Evolutionary conservation across 1,140 invertebrate genomes (phyloP).

Genomic region (Drosophila orena): DNA sequence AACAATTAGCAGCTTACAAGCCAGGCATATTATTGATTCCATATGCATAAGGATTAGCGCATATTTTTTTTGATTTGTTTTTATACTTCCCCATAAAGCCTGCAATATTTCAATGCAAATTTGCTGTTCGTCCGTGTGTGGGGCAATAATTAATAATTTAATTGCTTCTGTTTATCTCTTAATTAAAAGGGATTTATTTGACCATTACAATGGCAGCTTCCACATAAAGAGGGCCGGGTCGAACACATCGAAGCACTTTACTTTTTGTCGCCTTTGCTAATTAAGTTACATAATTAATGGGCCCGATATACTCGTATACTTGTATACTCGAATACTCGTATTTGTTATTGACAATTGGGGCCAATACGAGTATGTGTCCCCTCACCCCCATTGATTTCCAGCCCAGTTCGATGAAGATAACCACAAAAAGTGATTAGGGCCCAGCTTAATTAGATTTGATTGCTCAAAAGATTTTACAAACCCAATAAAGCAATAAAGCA

Average conservation of each 20-base stretch:
- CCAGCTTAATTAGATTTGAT: conserved; percentile 79
- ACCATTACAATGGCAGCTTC: conserved; percentile 40
- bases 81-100: conserved; percentile 31
- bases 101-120: conserved; percentile 55
- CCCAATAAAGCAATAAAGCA: conserved; percentile 41
- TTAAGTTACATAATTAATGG: conserved; percentile 80
- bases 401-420: conserved; percentile 34
- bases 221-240: conserved; percentile 14
- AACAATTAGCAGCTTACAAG: conserved; percentile 80
- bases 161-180: conserved; percentile 84
- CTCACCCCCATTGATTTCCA: conserved; percentile 1
- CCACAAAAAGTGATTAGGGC: conserved; percentile 76
- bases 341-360: conserved; percentile 34
- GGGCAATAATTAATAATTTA: conserved; percentile 82
- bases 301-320: too few relatives aligned
- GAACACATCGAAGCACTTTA: conserved; percentile 63
- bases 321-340: too few relatives aligned
- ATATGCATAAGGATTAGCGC: conserved; percentile 49
- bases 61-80: neutral
- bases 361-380: conserved; percentile 1
- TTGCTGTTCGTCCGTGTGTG: conserved; percentile 11
- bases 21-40: conserved; percentile 63
- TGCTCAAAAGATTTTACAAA: conserved; percentile 75
- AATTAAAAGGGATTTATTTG: conserved; percentile 84
- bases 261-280: conserved; percentile 80